phyloP scores from a whole-genome alignment of 1,140 invertebrate genomes.

The Zaprionus ornatus region DNA sequence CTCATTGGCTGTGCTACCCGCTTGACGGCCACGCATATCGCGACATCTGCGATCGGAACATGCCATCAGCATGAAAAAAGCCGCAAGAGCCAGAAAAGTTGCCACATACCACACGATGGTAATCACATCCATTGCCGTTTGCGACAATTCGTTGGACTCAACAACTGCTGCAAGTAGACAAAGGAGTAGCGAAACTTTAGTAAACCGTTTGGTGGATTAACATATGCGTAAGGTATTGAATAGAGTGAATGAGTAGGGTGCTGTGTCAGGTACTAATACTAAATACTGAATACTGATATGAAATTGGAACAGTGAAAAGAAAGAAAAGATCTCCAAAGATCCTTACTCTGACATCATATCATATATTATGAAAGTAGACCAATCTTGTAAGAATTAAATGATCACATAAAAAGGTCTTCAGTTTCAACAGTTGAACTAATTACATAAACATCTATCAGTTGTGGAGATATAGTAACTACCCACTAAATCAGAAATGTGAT shows the following conservation, averaged over 20 bases:
- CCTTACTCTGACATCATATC: too few species aligned
- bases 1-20: conserved; percentile 40
- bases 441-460: too few species aligned
- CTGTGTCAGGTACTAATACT: not conserved
- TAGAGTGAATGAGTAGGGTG: not conserved
- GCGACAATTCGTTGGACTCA: conserved; percentile 73
- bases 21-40: conserved; percentile 42
- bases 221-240: not conserved
- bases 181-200: not conserved
- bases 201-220: not conserved
- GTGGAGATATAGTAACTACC: too few species aligned
- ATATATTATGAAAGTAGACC: too few species aligned
- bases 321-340: too few species aligned
- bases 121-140: conserved; percentile 83
- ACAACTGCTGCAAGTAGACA: conserved; percentile 49
- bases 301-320: too few species aligned
- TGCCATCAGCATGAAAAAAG: conserved; percentile 83
- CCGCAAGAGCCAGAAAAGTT: conserved; percentile 77
- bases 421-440: not conserved
- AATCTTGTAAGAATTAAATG: too few species aligned
- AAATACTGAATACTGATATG: too few species aligned
- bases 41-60: conserved; percentile 77
- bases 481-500: too few species aligned
- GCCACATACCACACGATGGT: conserved; percentile 83
- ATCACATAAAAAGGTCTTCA: not conserved